Evolutionary conservation across 2,113 vertebrate species (phyloP).

Genomic region (Clarias gariepinus): DNA sequence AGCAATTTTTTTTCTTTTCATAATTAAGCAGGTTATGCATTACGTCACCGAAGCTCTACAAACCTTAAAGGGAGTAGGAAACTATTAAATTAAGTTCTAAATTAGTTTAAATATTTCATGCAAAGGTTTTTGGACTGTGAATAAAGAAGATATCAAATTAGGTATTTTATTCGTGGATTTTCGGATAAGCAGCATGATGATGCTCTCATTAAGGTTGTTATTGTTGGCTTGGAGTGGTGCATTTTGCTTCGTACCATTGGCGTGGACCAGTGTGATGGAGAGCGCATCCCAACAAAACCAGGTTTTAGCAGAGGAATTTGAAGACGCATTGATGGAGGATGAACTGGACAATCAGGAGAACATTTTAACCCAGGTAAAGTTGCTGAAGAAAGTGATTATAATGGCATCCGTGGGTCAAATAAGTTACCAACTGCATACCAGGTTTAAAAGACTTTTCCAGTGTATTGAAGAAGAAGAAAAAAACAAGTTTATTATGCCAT

Average conservation of each 20-base stretch:
- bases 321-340: constrained; percentile 70
- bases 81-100: background rate
- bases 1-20: background rate
- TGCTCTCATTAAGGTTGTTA: constrained; percentile 30
- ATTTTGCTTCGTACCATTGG: constrained; percentile 14
- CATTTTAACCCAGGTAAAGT: constrained; percentile 80
- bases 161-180: background rate
- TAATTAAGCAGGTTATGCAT: constrained; percentile 9
- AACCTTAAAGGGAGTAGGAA: background rate
- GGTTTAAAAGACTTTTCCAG: background rate
- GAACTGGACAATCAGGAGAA: constrained; percentile 87
- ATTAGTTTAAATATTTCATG: background rate
- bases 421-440: background rate
- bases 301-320: constrained; percentile 18
- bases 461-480: background rate
- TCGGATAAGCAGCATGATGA: constrained; percentile 5
- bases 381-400: background rate
- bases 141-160: constrained; percentile 9
- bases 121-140: constrained; percentile 1
- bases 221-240: constrained; percentile 12
- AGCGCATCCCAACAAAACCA: constrained; percentile 12
- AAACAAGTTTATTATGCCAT: background rate
- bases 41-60: constrained; percentile 19
- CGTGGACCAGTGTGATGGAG: constrained; percentile 9
- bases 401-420: background rate